These are phyloP conservation scores for Microtus pennsylvanicus DNA, from an alignment of 2,113 vertebrate genomes.

Conservation along the genomic window DNA sequence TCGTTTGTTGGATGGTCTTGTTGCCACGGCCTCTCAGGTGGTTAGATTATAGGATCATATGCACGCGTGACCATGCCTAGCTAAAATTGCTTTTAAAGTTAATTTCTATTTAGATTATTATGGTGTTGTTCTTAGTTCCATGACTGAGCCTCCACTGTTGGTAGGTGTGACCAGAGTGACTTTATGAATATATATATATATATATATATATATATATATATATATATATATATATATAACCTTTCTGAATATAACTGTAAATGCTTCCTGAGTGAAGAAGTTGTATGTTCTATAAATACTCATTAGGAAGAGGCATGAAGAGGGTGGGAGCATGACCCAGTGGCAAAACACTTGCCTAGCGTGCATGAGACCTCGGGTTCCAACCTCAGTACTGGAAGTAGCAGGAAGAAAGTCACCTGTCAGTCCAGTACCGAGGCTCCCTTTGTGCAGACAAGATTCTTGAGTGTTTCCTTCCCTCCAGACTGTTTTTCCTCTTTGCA, in stretches of 20 bases:
- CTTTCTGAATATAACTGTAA: not conserved
- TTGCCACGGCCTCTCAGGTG: not conserved
- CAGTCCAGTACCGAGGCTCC: not conserved
- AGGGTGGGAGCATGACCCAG: not conserved
- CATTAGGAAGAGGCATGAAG: not conserved
- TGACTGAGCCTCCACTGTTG: not conserved
- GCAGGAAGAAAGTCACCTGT: not conserved
- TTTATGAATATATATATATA: no score
- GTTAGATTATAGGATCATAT: not conserved
- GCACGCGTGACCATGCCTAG: not conserved
- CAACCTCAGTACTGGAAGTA: not conserved
- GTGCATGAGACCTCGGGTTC: not conserved
- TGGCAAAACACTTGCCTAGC: not conserved
- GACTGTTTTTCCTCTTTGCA: not conserved
- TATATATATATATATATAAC: no score
- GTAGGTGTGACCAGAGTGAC: constrained; percentile 22
- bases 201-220: no score
- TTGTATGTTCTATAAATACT: not conserved
- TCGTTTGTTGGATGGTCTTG: not conserved
- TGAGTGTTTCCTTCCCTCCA: not conserved
- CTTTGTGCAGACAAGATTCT: not conserved
- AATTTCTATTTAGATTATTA: constrained; percentile 42
- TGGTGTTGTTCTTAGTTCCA: not conserved
- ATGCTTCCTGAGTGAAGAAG: not conserved
- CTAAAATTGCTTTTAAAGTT: constrained; percentile 41